Evolutionary conservation across 1,140 invertebrate genomes (phyloP), one percentile per base, ranked within the genome.

Genomic region (Pseudomyrmex pallidus): DNA sequence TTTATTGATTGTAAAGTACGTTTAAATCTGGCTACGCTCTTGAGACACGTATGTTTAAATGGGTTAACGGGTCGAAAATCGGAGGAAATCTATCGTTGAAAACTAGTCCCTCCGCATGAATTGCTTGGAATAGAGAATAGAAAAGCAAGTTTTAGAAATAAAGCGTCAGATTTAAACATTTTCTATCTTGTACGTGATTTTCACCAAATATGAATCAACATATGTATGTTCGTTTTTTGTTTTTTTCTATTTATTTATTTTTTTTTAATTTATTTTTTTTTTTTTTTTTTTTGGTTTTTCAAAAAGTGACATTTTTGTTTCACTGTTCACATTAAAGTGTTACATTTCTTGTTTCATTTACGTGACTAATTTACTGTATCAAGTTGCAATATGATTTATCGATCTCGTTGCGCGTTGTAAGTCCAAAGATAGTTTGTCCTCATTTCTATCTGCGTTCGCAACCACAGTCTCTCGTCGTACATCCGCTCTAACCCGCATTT

Each of bases 381-480:
- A 74, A 74, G 68, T 66, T 48, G 20, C 62, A 20, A 7, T 9
- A 46, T 22, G 20, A 59, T 73, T 48, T 52, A 80, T 85, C 44
- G 66, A 86, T 80, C 67, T 80, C 15, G 54, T 62, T 52, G 25
- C 9, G 63, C 61, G 22, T 70, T 22, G 52, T 82, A 85, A 86
- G 82, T 86, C 15, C 56, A 5, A 7, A 50, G 84, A 67, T 66
- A 78, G 84, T 68, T 82, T 57, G 56, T 50, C 82, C 70, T 48
- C 52, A 66, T 76, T 67, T 17, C 61, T 22, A 52, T 62, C 56
- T 46, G 22, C 52, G n/a, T 48, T 64, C 63, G 76, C 72, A 68
- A 67, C 70, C 77, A 74, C 68, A 74, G 22, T 84, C 77, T 84
- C 77, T 73, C 68, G 72, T 78, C 66, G 44, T 59, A 82, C 87